phyloP scores from a whole-genome alignment of 92 coral and sea anemone species.

The Parazoanthus darwini region DNA sequence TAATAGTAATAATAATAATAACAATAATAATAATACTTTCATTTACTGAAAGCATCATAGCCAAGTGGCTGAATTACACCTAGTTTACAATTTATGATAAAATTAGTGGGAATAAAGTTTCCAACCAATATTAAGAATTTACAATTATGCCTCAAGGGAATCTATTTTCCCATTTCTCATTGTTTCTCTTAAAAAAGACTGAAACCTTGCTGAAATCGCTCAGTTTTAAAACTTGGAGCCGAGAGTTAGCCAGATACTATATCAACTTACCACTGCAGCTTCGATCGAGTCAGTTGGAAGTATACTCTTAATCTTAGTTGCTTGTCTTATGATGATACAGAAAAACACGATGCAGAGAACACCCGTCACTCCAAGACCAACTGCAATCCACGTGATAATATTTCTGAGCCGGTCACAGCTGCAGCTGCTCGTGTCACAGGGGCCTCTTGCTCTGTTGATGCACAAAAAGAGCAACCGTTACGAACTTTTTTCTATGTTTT shows the following conservation, averaged over 20 bases:
- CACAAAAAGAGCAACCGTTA: background rate
- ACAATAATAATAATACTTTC: no score
- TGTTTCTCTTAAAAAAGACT: no score
- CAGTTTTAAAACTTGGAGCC: no score
- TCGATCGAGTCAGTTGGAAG: background rate
- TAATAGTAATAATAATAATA: background rate
- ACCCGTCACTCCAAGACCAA: slow-evolving; percentile 10
- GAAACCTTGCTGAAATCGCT: no score
- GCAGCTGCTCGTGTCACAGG: background rate
- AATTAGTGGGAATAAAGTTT: no score
- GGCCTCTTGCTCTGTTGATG: background rate
- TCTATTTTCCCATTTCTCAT: no score
- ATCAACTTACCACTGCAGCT: slow-evolving; percentile 28
- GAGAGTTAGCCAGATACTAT: background rate
- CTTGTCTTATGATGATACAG: background rate
- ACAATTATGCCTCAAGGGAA: no score
- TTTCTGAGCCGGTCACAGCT: slow-evolving; percentile 10
- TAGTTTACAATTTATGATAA: no score
- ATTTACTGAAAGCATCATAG: no score
- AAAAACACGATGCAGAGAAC: slow-evolving; percentile 3
- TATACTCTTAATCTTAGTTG: background rate
- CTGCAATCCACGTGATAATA: slow-evolving; percentile 26
- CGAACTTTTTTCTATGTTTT: no score
- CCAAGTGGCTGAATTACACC: no score
- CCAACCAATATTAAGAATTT: no score